A percentile compares a stretch with the other conserved stretches of the same genome.
Conservation (phyloP, 2,797 vertebrate genomes). For the Gobionotothen gibberifrons region DNA sequence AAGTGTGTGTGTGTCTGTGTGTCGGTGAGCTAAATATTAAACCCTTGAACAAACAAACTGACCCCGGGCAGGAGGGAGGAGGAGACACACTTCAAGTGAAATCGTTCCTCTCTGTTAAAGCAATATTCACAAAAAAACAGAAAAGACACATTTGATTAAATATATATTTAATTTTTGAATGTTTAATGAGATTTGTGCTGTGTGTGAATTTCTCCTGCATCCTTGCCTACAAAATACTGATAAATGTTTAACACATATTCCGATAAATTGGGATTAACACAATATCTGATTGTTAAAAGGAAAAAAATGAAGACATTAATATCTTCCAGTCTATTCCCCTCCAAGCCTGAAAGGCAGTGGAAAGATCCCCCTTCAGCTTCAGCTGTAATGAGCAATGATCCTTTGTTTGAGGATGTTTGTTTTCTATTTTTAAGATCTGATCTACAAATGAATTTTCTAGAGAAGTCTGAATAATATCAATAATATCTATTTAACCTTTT, state of each 20-base stretch:
- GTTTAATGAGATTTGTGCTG: too few relatives aligned
- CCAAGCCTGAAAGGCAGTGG: not conserved
- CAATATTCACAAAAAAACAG: not conserved
- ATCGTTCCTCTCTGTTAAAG: not conserved
- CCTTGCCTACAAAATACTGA: too few relatives aligned
- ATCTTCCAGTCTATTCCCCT: not conserved
- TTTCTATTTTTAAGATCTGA: conserved; percentile 5
- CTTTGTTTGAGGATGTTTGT: not conserved
- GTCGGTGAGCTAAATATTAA: conserved; percentile 76
- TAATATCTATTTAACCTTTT: conserved; percentile 11
- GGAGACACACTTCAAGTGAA: not conserved
- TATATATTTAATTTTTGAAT: too few relatives aligned
- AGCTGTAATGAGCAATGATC: not conserved
- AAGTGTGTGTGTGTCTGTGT: conserved; percentile 14
- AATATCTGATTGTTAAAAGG: too few relatives aligned
- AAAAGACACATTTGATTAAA: too few relatives aligned
- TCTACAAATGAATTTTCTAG: not conserved
- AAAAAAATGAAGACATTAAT: not conserved
- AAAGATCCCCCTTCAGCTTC: not conserved
- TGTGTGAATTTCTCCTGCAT: too few relatives aligned
- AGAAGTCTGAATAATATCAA: not conserved
- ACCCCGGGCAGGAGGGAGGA: conserved; percentile 45
- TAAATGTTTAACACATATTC: too few relatives aligned
- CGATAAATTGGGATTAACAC: too few relatives aligned
- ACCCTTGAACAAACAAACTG: conserved; percentile 70